Base-by-base conservation (phyloP, 2,888 invertebrate species). In the Callyntrura guangdongensis region DNA sequence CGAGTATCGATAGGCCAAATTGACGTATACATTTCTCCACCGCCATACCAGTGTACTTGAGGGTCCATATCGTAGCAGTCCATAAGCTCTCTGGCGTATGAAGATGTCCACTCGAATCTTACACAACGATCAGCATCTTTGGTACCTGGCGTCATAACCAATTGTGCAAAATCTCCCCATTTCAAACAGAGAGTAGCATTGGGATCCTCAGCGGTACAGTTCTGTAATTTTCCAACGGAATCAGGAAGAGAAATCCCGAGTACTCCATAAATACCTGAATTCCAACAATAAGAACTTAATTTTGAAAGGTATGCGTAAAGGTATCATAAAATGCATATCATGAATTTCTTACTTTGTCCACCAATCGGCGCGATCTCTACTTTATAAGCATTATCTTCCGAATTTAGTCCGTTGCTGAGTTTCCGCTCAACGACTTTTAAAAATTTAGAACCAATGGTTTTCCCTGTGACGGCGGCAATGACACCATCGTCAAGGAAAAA, bases 1-100 rank as follows among this genome's bases (percentile, higher is more conserved):
- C 92, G 87, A 6, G 77, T 86, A 61, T 93, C 92, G 61, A 93
- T 93, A 6, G 92, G 93, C 93, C 93, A 93, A 0, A 77, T 85
- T 69, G 93, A 92, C 0, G 36, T 79, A 53, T 89, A 83, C 11
- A 87, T 93, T 36, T 92, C 92, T 6, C 92, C 92, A 45, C 92
- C 92, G 0, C 93, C 93, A 17, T 92, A 92, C 91, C 91, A 92
- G 56, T 93, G 91, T 4, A 91, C 91, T 9, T 91, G 92, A 56
- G 45, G 27, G 36, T 56, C 49, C 25, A 93, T 22, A 6, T 92
- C 89, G 53, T 90, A 93, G 49, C 93, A 93, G 53, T 93, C 93
- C 84, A 92, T 92, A 14, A 93, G 27, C 84, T 92, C 85, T 45
- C 77, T 79, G 3, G 92, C 92, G 49, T 88, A 90, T 0, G 83